These are phyloP conservation scores for Phylloscopus collybita DNA, from an alignment of 2,797 vertebrate genomes.

Conservation along the genomic window DNA sequence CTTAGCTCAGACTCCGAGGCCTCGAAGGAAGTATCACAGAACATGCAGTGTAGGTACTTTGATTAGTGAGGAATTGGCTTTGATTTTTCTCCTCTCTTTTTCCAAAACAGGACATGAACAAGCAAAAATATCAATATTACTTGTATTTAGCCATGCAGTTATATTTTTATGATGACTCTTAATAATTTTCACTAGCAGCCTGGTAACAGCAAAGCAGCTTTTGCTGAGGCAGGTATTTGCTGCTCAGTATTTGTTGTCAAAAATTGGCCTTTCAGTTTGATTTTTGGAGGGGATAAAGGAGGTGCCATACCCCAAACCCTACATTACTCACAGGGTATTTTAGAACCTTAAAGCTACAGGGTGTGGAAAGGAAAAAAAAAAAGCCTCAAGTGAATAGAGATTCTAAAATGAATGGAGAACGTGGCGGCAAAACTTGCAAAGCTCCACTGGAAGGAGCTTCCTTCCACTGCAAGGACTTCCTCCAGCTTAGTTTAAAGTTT, in stretches of 20 bases:
- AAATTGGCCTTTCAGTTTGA: neutral
- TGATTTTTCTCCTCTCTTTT: neutral
- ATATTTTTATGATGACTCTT: neutral
- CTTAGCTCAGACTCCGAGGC: neutral
- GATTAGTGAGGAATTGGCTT: neutral
- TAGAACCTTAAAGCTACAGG: neutral
- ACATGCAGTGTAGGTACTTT: neutral
- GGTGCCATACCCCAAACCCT: neutral
- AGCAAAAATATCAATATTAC: neutral
- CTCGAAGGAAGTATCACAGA: neutral
- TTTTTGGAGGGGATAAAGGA: neutral
- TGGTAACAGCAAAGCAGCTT: neutral
- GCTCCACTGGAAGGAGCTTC: neutral
- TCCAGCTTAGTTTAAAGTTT: neutral
- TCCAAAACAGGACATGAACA: neutral
- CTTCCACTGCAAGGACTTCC: neutral
- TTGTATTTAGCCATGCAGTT: neutral
- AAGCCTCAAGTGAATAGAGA: neutral
- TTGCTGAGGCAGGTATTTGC: neutral
- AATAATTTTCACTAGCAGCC: neutral
- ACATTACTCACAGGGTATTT: neutral
- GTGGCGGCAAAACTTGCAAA: neutral
- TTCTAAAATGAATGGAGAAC: neutral
- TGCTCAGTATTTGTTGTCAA: neutral
- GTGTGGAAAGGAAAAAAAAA: neutral